Conservation (phyloP, 2,113 vertebrate genomes). For the Acinonyx jubatus region DNA sequence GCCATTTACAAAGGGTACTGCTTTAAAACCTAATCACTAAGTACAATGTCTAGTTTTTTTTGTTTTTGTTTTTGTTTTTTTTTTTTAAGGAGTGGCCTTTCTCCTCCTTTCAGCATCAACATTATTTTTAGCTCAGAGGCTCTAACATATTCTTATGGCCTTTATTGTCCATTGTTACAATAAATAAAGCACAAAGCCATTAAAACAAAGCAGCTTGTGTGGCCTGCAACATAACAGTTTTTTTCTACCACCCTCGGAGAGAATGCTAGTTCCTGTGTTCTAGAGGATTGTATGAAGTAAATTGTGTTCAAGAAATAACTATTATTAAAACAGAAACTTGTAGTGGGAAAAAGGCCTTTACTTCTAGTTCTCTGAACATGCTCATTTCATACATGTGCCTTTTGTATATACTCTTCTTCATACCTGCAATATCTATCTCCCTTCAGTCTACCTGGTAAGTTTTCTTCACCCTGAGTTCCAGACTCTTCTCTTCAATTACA, state of each 20-base stretch:
- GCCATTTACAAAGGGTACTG: not conserved
- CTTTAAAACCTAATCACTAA: constrained; percentile 33
- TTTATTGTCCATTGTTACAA: constrained; percentile 72
- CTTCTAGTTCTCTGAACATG: not conserved
- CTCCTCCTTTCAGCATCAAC: constrained; percentile 26
- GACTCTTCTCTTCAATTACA: not conserved
- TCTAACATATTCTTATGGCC: constrained; percentile 57
- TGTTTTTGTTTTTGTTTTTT: constrained; percentile 24
- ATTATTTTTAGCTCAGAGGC: constrained; percentile 69
- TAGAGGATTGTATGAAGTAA: constrained; percentile 32
- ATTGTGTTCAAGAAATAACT: not conserved
- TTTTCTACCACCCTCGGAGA: not conserved
- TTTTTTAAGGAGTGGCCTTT: constrained; percentile 21
- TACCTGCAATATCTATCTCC: not conserved
- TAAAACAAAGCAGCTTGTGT: constrained; percentile 70
- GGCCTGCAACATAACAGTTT: constrained; percentile 34
- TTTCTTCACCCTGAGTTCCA: not conserved
- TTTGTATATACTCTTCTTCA: not conserved
- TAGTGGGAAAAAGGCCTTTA: constrained; percentile 28
- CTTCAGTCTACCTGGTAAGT: not conserved
- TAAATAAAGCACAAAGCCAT: constrained; percentile 74
- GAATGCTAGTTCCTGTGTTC: constrained; percentile 43
- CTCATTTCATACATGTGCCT: not conserved
- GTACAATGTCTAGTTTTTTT: constrained; percentile 32
- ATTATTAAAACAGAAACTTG: constrained; percentile 12